These are phyloP conservation scores for Cyprinodon diabolis DNA, from an alignment of 2,797 vertebrate species.

Conservation along the genomic window DNA sequence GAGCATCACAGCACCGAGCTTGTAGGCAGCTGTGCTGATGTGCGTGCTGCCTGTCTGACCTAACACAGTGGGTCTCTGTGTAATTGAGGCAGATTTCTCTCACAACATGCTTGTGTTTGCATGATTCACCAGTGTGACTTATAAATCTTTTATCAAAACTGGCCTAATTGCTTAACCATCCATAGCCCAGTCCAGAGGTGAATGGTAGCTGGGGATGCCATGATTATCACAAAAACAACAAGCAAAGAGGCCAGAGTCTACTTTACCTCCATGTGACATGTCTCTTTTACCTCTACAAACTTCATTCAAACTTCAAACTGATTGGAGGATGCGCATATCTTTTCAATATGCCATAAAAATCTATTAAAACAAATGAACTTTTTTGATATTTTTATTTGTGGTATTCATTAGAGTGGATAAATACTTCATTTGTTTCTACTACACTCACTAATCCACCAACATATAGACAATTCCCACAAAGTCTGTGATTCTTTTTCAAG, in stretches of 20 bases:
- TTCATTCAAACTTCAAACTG: constrained; percentile 6
- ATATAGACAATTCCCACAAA: constrained; percentile 34
- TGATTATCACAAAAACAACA: constrained; percentile 68
- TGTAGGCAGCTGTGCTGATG: constrained; percentile 3
- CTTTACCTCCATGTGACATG: constrained; percentile 34
- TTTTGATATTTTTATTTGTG: background rate
- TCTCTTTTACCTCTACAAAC: background rate
- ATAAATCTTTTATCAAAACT: constrained; percentile 84
- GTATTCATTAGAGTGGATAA: background rate
- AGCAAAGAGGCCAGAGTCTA: constrained; percentile 30
- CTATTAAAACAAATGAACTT: background rate
- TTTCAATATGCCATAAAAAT: background rate
- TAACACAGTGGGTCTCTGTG: constrained; percentile 8
- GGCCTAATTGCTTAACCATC: constrained; percentile 85
- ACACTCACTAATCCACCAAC: background rate
- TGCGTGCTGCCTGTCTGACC: constrained; percentile 35
- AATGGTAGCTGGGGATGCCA: constrained; percentile 42
- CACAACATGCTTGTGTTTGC: constrained; percentile 61
- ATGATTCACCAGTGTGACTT: constrained; percentile 65
- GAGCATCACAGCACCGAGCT: constrained; percentile 1
- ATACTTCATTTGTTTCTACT: background rate
- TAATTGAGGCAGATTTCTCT: constrained; percentile 46
- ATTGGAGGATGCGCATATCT: background rate
- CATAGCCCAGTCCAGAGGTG: constrained; percentile 60
- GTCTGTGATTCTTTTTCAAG: background rate